These are phyloP conservation scores for Cheirogaleus medius DNA, from an alignment of 2,113 vertebrate species.

Conservation along the genomic window DNA sequence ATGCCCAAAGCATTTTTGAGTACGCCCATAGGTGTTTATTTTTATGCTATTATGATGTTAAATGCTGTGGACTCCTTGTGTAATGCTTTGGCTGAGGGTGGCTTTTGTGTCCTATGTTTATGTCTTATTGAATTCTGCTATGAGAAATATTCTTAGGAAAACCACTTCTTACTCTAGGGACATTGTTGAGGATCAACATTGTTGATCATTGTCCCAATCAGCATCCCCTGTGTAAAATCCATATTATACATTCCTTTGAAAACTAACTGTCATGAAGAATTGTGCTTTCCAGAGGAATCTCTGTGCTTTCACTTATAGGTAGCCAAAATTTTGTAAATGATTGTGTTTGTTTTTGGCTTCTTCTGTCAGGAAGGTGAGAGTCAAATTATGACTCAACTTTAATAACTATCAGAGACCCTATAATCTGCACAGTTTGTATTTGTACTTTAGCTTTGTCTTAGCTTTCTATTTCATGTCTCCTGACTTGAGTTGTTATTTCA, in stretches of 20 bases:
- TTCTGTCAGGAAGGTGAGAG: neutral
- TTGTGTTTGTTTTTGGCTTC: neutral
- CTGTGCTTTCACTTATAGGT: neutral
- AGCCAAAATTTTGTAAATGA: slow-evolving; percentile 3
- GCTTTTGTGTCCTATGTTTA: neutral
- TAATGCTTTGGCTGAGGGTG: neutral
- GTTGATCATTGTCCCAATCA: neutral
- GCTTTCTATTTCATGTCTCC: neutral
- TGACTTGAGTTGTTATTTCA: neutral
- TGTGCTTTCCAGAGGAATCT: neutral
- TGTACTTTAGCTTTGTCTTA: neutral
- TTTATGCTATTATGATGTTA: neutral
- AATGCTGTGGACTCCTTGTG: neutral
- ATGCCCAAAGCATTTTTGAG: neutral
- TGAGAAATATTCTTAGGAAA: neutral
- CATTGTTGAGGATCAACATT: neutral
- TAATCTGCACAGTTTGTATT: neutral
- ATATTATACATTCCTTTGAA: neutral
- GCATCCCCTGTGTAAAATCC: neutral
- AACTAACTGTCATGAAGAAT: neutral
- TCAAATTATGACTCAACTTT: neutral
- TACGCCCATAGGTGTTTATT: neutral
- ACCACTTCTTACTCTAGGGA: neutral
- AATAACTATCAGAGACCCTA: neutral
- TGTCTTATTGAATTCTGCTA: neutral